These are phyloP conservation scores for Mesembrinibis cayennensis DNA, from an alignment of 2,113 vertebrate genomes.

Conservation along the genomic window DNA sequence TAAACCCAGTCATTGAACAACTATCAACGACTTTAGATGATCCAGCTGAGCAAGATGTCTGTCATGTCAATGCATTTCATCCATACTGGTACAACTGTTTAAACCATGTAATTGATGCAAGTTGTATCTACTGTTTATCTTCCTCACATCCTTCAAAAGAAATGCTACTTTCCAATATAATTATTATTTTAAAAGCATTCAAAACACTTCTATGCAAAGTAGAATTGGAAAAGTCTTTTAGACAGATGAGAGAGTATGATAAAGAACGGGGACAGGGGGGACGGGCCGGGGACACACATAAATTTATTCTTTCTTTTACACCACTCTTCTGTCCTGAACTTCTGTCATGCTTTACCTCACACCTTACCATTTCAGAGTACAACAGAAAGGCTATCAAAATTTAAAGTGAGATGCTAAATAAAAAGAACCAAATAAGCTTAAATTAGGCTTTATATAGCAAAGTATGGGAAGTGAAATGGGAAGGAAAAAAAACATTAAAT, in stretches of 20 bases:
- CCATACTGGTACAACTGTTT: not conserved
- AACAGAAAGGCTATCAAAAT: not conserved
- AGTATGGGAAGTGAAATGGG: not conserved
- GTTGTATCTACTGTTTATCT: not conserved
- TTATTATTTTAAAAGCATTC: not conserved
- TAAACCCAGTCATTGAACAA: not conserved
- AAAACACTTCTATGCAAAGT: not conserved
- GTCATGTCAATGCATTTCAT: not conserved
- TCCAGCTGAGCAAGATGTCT: not conserved
- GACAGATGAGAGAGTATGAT: not conserved
- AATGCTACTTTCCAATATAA: not conserved
- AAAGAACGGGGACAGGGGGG: fast-evolving
- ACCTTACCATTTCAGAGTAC: not conserved
- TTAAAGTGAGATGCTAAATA: not conserved
- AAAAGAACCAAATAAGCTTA: not conserved
- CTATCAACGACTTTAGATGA: not conserved
- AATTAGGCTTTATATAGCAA: not conserved
- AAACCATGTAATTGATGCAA: not conserved
- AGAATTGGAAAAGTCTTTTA: not conserved
- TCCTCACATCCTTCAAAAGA: not conserved
- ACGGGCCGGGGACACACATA: too few relatives aligned
- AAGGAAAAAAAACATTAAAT: not conserved
- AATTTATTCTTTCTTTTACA: not conserved
- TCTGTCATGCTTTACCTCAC: not conserved
- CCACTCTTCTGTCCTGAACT: not conserved